These are phyloP conservation scores for Thymelicus acteon DNA, from an alignment of 2,888 invertebrate species.

Conservation along the genomic window DNA sequence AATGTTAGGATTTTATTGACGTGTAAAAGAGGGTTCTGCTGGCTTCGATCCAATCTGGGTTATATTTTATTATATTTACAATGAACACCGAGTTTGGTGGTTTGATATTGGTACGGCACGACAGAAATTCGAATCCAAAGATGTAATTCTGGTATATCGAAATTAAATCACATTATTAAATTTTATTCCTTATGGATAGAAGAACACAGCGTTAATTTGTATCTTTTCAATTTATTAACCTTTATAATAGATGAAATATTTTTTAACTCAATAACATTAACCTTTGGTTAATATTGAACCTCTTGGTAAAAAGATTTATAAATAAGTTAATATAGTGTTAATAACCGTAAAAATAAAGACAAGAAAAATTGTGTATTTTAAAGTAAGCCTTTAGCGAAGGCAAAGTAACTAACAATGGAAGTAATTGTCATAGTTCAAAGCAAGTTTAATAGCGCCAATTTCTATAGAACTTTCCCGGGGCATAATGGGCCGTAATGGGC, in stretches of 20 bases:
- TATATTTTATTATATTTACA: conserved; percentile 26
- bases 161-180: no score
- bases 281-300: no score
- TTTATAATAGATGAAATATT: no score
- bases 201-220: no score
- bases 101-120: not conserved
- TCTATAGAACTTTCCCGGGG: conserved; percentile 46
- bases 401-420: conserved; percentile 24
- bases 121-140: not conserved
- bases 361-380: not conserved
- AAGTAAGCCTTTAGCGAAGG: not conserved
- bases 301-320: no score
- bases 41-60: conserved; percentile 29
- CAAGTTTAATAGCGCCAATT: conserved; percentile 50
- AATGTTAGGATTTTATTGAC: conserved; percentile 37
- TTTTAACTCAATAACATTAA: no score
- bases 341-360: no score
- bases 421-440: conserved; percentile 48
- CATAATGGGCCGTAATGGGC: conserved; percentile 3
- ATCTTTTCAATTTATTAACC: no score
- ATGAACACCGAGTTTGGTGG: conserved; percentile 5
- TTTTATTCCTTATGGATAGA: no score
- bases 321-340: no score
- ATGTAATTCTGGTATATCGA: no score
- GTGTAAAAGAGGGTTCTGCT: conserved; percentile 28